Evolutionary conservation across 2,113 vertebrate species (phyloP), one percentile per base, ranked within the genome.

Genomic region (Protobothrops mucrosquamatus): DNA sequence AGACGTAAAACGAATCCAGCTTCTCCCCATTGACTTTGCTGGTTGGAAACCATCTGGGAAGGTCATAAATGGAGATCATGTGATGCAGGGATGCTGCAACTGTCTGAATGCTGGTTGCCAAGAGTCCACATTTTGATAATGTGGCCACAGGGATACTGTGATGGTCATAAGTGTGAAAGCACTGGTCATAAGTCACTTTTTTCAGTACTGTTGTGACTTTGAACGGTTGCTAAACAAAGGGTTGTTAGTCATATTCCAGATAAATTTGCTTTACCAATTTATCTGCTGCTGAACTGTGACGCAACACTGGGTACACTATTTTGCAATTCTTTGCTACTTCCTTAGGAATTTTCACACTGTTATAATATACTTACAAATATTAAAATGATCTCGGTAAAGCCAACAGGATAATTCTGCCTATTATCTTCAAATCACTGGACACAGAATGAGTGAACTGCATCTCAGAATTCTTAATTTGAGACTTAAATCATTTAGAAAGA

Each of bases 401-500:
- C 3, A 43, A 59, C 24, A 10, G 34, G 3, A 24, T 26, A 23
- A 39, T 26, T 89, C 56, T 23, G 24, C 6, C 69, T 81, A 81
- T 81, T 7, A 20, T 20, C 69, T 81, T 81, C 69, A 81, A 81
- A 81, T 39, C 15, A 39, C 15, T 0, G n/a, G n/a, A 74, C 14
- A 1, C 15, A 74, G 6, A 39, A 74, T 39, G 69, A 81, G 18
- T 0, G 11, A 12, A 29, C 29, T 39, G 64, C n/a, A 18, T 39
- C 6, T 39, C 34, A 56, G 52, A 57, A 89, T 43, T 24, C 29
- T 92, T 95, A 95, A 95, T 96, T 96, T 93, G 85, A 94, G 59
- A 85, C 89, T 94, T 89, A 94, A 92, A 22, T 94, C 91, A 95
- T 94, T 92, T 92, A 85, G 24, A 55, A 55, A 93, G 88, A 89